Evolutionary conservation across 1,140 invertebrate genomes (phyloP), one percentile per base, ranked within the genome.

Genomic region (Alviniconcha marisindica): DNA sequence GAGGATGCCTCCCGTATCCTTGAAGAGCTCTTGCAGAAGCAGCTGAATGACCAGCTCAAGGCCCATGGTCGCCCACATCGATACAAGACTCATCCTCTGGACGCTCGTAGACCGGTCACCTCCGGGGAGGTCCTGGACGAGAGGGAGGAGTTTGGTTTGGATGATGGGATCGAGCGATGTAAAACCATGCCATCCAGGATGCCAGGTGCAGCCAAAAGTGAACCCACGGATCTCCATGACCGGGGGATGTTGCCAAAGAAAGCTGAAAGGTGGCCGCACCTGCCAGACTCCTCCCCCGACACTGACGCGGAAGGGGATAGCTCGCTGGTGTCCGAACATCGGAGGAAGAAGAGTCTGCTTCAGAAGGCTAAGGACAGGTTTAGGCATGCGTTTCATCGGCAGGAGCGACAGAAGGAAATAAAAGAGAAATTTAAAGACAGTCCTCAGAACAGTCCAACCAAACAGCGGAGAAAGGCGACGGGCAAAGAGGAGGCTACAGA

Each of bases 281-380:
- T n/a, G n/a, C n/a, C n/a, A n/a, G n/a, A n/a, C n/a, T n/a, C n/a
- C n/a, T n/a, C n/a, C n/a, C n/a, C n/a, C n/a, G n/a, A n/a, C n/a
- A n/a, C 69, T n/a, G 88, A 89, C 40, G 85, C 71, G 48, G 77
- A 69, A 33, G 66, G 86, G 28, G 81, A 88, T 10, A 83, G 83
- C 18, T 42, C 77, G 36, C 28, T 69, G n/a, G 60, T 56, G 1
- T 28, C 83, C 31, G 71, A 44, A 18, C 66, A 80, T 12, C 71
- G 87, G 15, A 84, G 83, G 60, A 90, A 90, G 83, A 90, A 90
- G 83, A 86, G 85, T 4, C 51, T 86, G 12, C 85, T 89, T 56
- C 87, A 84, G 77, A 51, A 85, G 60, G 78, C 87, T 14, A 87
- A 84, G 51, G 88, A 89, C 84, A 83, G 89, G 76, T 40, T 90